Evolutionary conservation across 2,113 vertebrate species (phyloP).

Genomic region (Silurus asotus): DNA sequence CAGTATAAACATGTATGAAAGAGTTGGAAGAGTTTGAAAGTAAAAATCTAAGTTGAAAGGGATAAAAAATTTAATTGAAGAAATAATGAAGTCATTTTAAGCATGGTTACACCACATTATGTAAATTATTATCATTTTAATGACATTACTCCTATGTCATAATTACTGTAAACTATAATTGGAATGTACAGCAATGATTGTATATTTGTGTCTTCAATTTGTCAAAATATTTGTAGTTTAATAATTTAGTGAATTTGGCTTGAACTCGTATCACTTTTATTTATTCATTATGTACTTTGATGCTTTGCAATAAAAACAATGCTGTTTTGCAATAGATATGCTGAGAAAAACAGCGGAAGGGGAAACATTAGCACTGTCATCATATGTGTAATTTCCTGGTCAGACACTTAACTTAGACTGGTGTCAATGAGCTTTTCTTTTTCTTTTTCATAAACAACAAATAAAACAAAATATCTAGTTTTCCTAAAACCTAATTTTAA

Average conservation of each 20-base stretch:
- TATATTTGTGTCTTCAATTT: background rate
- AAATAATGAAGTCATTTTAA: background rate
- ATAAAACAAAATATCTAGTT: background rate
- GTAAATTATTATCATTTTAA: background rate
- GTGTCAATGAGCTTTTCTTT: background rate
- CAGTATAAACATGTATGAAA: background rate
- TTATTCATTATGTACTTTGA: no score
- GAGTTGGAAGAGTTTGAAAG: background rate
- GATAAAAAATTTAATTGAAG: background rate
- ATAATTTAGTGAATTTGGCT: no score
- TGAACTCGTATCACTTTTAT: no score
- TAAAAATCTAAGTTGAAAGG: no score
- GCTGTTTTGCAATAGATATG: background rate
- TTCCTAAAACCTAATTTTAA: background rate
- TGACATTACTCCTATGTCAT: background rate
- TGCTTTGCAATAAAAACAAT: background rate
- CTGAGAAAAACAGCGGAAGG: background rate
- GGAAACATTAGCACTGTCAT: background rate
- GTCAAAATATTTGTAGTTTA: no score
- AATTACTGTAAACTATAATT: no score
- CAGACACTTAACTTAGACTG: background rate
- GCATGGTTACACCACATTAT: background rate
- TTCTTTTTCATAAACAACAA: background rate
- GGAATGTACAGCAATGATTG: no score
- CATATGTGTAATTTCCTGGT: background rate